phyloP scores from a whole-genome alignment of 1,140 invertebrate genomes.

The Aphidius ervi region DNA sequence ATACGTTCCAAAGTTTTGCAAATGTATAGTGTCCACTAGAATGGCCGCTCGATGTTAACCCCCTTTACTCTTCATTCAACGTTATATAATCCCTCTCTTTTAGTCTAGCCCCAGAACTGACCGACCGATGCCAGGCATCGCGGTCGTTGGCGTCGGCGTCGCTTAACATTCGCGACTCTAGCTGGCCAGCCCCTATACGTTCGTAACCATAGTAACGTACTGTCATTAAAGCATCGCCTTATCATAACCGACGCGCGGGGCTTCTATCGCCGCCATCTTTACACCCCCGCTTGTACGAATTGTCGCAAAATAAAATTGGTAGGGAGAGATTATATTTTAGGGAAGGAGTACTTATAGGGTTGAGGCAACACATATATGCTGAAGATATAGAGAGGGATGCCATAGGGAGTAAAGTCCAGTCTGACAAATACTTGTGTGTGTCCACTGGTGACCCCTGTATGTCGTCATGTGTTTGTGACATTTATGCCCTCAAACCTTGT shows the following conservation, averaged over 20 bases:
- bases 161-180: constrained; percentile 14
- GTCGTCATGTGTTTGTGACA: too few relatives aligned
- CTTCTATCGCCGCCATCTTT: constrained; percentile 47
- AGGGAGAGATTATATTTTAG: too few relatives aligned
- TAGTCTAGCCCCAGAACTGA: constrained; percentile 34
- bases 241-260: constrained; percentile 52
- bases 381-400: too few relatives aligned
- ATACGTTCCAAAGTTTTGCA: constrained; percentile 45
- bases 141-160: constrained; percentile 43
- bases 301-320: background rate
- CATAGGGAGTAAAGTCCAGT: too few relatives aligned
- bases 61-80: too few relatives aligned
- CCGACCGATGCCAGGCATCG: constrained; percentile 52
- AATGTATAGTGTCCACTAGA: constrained; percentile 46
- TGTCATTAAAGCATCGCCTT: constrained; percentile 57
- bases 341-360: too few relatives aligned
- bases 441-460: too few relatives aligned
- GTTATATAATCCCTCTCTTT: constrained; percentile 20
- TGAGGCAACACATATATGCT: too few relatives aligned
- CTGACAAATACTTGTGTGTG: too few relatives aligned
- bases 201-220: constrained; percentile 49
- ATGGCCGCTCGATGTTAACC: constrained; percentile 39
- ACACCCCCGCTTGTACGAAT: constrained; percentile 32
- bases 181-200: constrained; percentile 48
- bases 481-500: too few relatives aligned